These are phyloP conservation scores for Phrixothrix hirtus DNA, from an alignment of 2,888 invertebrate species.

Conservation along the genomic window DNA sequence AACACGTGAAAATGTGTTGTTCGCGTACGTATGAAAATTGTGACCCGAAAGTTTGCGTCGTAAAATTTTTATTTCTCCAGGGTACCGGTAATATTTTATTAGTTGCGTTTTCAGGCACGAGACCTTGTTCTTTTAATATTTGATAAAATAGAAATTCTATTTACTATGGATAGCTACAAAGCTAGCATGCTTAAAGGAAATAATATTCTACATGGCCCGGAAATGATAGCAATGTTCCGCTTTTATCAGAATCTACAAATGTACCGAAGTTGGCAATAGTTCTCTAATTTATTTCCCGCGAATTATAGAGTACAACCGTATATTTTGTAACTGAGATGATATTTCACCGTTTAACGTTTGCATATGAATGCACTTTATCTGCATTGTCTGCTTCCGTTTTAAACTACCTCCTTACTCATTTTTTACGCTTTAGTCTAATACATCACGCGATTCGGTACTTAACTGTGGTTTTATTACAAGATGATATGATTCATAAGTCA, in stretches of 20 bases:
- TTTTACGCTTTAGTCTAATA: conserved; percentile 14
- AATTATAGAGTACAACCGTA: conserved; percentile 33
- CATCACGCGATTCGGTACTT: conserved; percentile 23
- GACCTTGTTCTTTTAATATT: conserved; percentile 17
- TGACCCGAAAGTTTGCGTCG: conserved; percentile 9
- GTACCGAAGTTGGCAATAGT: conserved; percentile 33
- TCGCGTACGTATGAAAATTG: conserved; percentile 16
- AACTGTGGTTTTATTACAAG: no score
- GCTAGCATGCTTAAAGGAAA: conserved; percentile 31
- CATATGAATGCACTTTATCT: conserved; percentile 30
- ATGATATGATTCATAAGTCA: no score
- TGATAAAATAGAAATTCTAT: conserved; percentile 24
- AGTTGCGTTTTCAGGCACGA: conserved; percentile 19
- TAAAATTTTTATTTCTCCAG: conserved; percentile 14
- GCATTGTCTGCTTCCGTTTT: conserved; percentile 16
- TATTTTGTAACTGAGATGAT: conserved; percentile 31
- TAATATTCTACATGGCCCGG: conserved; percentile 40
- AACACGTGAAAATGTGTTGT: conserved; percentile 12
- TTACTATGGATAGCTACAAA: conserved; percentile 21
- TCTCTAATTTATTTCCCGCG: conserved; percentile 37
- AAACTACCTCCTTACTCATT: conserved; percentile 5
- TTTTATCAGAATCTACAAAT: conserved; percentile 39
- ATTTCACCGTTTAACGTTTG: conserved; percentile 29
- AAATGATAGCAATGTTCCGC: conserved; percentile 45
- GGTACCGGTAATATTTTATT: conserved; percentile 16